Evolutionary conservation across 2,797 vertebrate genomes (phyloP).

Genomic region (Sorex maritimensis): DNA sequence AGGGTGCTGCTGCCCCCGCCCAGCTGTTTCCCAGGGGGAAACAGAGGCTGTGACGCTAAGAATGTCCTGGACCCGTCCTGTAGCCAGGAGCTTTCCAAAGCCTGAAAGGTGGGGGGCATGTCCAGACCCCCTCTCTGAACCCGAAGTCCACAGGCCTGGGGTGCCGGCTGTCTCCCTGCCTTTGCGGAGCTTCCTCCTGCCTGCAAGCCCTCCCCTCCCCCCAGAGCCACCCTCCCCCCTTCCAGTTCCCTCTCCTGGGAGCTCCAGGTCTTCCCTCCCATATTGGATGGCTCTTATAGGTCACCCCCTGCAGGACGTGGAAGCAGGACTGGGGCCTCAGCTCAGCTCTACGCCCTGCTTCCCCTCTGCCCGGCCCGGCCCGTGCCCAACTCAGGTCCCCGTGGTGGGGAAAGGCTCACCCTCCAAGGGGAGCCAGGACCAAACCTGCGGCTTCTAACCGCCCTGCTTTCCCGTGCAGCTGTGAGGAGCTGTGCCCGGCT

Average conservation of each 20-base stretch:
- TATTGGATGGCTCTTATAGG: not conserved
- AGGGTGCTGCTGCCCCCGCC: not conserved
- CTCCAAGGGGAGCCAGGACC: not conserved
- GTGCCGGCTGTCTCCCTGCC: not conserved
- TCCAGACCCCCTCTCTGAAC: not conserved
- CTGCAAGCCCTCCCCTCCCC: not conserved
- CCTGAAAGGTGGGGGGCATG: not conserved
- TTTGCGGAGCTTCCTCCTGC: too few relatives aligned
- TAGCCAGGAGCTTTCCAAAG: conserved; percentile 23
- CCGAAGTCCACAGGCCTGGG: not conserved
- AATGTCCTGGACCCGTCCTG: not conserved
- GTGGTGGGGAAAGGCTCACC: too few relatives aligned
- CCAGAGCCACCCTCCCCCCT: not conserved
- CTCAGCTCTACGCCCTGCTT: not conserved
- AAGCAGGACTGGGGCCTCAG: not conserved
- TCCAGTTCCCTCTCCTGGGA: not conserved
- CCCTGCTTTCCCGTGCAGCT: conserved; percentile 90
- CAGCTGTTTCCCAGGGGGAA: not conserved
- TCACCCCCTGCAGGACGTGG: not conserved
- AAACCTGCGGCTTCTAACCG: not conserved
- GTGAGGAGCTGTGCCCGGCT: conserved; percentile 96
- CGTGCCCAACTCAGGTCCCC: not conserved
- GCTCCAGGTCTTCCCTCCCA: not conserved
- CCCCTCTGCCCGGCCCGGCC: not conserved
- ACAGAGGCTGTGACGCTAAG: not conserved